A percentile compares a stretch with the other conserved stretches of the same genome.
Evolutionary conservation across 2,888 invertebrate species (phyloP).

Genomic region (Mimumesa dahlbomi): DNA sequence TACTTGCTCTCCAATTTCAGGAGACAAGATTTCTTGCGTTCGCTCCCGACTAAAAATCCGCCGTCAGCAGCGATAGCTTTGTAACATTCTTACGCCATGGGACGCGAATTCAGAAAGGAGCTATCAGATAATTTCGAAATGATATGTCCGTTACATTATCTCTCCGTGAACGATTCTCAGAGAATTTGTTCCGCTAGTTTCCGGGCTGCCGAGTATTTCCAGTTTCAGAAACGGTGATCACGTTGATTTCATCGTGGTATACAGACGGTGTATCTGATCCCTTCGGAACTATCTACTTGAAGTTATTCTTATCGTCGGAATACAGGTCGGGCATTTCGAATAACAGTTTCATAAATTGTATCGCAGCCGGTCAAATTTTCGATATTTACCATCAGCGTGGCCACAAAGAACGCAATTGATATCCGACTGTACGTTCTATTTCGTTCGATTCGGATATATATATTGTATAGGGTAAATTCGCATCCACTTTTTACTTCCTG

Average conservation of each 20-base stretch:
- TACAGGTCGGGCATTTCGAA: slow-evolving; percentile 21
- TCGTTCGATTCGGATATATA: no score
- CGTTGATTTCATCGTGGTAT: slow-evolving; percentile 15
- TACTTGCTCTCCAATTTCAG: not conserved
- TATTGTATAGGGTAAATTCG: no score
- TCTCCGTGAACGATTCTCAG: slow-evolving; percentile 9
- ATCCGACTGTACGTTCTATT: no score
- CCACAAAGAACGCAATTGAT: no score
- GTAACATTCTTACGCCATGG: not conserved
- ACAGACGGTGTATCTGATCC: slow-evolving; percentile 11
- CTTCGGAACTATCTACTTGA: slow-evolving; percentile 35
- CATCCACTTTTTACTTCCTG: no score
- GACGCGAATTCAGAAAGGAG: not conserved
- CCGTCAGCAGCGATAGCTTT: slow-evolving; percentile 10
- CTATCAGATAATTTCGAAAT: slow-evolving; percentile 22
- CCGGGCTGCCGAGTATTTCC: not conserved
- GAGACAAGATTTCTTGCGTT: not conserved
- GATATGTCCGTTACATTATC: slow-evolving; percentile 10
- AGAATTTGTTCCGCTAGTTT: slow-evolving; percentile 5
- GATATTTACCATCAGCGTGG: no score
- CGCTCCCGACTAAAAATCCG: slow-evolving; percentile 3
- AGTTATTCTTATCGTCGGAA: slow-evolving; percentile 21
- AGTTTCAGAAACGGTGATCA: slow-evolving; percentile 9
- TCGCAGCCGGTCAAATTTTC: no score
- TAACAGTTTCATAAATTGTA: no score